Percentiles rank a stretch among this genome's conserved stretches.
Conservation (phyloP, 2,888 invertebrate genomes). For the Cremastinae sp. region DNA sequence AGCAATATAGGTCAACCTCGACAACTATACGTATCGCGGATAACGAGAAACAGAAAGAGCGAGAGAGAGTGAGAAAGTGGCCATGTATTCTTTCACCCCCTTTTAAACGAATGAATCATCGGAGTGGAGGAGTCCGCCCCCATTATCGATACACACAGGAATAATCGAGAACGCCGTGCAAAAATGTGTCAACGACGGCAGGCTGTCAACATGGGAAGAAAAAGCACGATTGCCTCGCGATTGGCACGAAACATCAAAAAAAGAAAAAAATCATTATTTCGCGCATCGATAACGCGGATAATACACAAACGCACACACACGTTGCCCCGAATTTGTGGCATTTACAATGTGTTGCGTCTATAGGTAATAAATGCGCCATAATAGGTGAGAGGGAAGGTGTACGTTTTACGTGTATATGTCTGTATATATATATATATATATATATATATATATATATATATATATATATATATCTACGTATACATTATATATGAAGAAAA, state of each 20-base stretch:
- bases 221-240: neutral
- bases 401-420: constrained; percentile 16
- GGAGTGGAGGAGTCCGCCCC: constrained; percentile 14
- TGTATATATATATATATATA: constrained; percentile 4
- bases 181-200: constrained; percentile 15
- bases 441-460: constrained; percentile 14
- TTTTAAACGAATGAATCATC: constrained; percentile 43
- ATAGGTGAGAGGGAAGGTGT: constrained; percentile 57
- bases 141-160: neutral
- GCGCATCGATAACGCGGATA: neutral
- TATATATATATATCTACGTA: constrained; percentile 6
- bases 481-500: too few relatives aligned
- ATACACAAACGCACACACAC: constrained; percentile 11
- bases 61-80: constrained; percentile 4
- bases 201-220: neutral
- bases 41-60: too few relatives aligned
- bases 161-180: constrained; percentile 13
- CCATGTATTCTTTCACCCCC: constrained; percentile 20
- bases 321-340: constrained; percentile 23
- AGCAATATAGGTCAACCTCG: constrained; percentile 51
- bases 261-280: constrained; percentile 9
- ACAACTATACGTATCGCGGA: neutral
- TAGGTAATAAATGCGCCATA: constrained; percentile 57
- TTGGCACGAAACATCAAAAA: neutral
- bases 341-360: constrained; percentile 48